phyloP scores from a whole-genome alignment of 2,797 vertebrate species.

The Ispidina lecontei region DNA sequence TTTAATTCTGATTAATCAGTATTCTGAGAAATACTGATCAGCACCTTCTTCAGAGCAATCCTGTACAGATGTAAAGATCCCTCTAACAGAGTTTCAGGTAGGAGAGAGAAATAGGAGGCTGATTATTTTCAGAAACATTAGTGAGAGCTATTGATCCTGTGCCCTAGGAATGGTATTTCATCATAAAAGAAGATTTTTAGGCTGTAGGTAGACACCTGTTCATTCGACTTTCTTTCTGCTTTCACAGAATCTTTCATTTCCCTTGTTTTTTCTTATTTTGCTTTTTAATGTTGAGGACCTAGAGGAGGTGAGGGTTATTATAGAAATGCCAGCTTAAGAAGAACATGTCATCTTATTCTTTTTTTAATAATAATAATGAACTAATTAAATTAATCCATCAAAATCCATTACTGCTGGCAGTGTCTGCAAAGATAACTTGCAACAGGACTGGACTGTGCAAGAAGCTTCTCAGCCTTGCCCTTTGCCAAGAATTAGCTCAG shows the following conservation, averaged over 20 bases:
- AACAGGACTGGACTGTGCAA: neutral
- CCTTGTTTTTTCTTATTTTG: neutral
- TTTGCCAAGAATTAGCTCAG: neutral
- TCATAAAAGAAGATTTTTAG: neutral
- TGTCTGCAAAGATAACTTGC: neutral
- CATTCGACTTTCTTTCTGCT: neutral
- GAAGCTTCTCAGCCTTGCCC: neutral
- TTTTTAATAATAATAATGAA: neutral
- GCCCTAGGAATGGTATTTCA: neutral
- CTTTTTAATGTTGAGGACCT: neutral
- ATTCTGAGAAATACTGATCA: neutral
- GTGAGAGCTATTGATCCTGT: neutral
- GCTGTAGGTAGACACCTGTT: neutral
- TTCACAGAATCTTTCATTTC: neutral
- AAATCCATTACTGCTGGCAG: neutral
- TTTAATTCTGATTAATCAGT: neutral
- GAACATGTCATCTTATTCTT: neutral
- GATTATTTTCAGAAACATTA: neutral
- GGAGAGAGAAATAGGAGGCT: neutral
- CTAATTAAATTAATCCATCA: constrained; percentile 6
- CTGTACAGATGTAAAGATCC: neutral
- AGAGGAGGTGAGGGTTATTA: neutral
- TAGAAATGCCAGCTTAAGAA: neutral
- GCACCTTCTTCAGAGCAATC: neutral
- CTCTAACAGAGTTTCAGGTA: neutral